Base-by-base conservation (phyloP, 2,888 invertebrate species). In the Xylocampa areola region DNA sequence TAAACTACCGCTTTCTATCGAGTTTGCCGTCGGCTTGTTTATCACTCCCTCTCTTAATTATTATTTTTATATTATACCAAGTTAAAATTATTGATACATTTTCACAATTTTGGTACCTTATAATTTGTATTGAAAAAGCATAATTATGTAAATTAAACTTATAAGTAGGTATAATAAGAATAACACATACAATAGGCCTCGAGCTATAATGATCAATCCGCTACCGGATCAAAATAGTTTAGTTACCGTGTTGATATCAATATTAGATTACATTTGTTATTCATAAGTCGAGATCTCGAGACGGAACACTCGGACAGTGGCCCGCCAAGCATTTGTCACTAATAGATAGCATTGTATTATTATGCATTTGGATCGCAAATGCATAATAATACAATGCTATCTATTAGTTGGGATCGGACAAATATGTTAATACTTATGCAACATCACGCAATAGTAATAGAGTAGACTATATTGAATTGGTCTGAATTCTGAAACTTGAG, bases 191-290 rank as follows among this genome's bases (percentile, higher is more conserved):
- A 75, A 77, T 79, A 78, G 77, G 77, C 81, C 79, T 76, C 75
- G 52, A 77, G 77, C 76, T 68, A 72, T 68, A 77, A 76, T 77
- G 79, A 84, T 79, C 77, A 81, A 78, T 80, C 69, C 51, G 79
- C 74, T 88, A 79, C 90, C 90, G 89, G 90, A 89, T 89, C 86
- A 83, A 86, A 87, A 89, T 89, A 87, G 84, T 87, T 88, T 80
- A 65, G 75, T 76, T 80, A 51, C 77, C 82, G 81, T 81, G 84
- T 79, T 79, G 84, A 86, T 88, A 86, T 86, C 80, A 88, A 87
- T 88, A 87, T 84, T 80, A 87, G 64, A 76, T 74, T 76, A 65
- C 68, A 88, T 87, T 88, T 84, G 81, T 86, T 85, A 89, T 89
- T 88, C 84, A 76, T 86, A 80, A 84, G 73, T 66, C 73, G 75